These are phyloP conservation scores for Acrocera orbiculus DNA, from an alignment of 2,888 invertebrate species.

Conservation along the genomic window DNA sequence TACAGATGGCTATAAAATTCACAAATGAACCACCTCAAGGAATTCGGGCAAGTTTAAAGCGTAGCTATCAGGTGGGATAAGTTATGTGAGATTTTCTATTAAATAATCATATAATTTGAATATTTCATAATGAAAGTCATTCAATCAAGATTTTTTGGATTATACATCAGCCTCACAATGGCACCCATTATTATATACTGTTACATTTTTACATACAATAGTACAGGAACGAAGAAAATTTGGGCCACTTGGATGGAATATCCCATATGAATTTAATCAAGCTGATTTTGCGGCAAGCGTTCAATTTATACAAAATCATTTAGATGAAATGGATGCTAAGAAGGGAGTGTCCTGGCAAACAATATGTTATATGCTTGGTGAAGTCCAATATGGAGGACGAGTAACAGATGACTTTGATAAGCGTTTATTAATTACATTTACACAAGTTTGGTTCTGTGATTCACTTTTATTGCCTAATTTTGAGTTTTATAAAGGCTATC, in stretches of 20 bases:
- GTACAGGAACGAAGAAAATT: slow-evolving; percentile 91
- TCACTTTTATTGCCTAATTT: slow-evolving; percentile 70
- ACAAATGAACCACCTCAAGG: slow-evolving; percentile 97
- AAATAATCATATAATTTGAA: slow-evolving; percentile 5
- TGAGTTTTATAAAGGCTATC: slow-evolving; percentile 85
- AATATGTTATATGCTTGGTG: slow-evolving; percentile 93
- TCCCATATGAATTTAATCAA: slow-evolving; percentile 88
- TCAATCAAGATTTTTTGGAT: slow-evolving; percentile 70
- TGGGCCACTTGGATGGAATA: slow-evolving; percentile 92
- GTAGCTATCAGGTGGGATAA: slow-evolving; percentile 59
- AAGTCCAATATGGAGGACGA: slow-evolving; percentile 73
- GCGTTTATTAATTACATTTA: slow-evolving; percentile 78
- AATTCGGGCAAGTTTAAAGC: slow-evolving; percentile 79
- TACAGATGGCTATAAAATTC: slow-evolving; percentile 90
- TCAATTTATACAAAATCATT: slow-evolving; percentile 89
- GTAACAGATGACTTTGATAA: slow-evolving; percentile 97
- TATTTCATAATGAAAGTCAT: slow-evolving; percentile 20
- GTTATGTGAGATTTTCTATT: too few relatives aligned
- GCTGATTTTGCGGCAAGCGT: slow-evolving; percentile 91
- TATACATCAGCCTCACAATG: slow-evolving; percentile 82
- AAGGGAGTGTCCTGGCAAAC: slow-evolving; percentile 96
- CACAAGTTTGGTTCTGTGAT: slow-evolving; percentile 91
- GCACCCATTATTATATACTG: slow-evolving; percentile 84
- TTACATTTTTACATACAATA: slow-evolving; percentile 88
- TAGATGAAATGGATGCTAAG: slow-evolving; percentile 93